phyloP scores from a whole-genome alignment of 2,888 invertebrate species.

The Saturnia japonica region DNA sequence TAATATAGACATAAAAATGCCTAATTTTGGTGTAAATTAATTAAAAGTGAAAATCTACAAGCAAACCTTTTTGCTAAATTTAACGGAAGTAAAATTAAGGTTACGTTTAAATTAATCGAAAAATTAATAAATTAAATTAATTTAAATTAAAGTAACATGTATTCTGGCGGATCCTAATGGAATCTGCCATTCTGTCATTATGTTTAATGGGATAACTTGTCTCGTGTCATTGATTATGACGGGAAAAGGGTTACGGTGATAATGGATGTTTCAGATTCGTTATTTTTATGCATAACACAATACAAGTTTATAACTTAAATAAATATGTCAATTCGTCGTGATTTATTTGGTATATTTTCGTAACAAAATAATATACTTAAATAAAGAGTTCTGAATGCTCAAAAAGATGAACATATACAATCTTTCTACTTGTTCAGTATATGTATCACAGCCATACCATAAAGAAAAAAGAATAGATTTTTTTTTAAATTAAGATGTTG shows the following conservation, averaged over 20 bases:
- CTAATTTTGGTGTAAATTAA: background rate
- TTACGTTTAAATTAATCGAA: background rate
- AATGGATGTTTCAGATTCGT: background rate
- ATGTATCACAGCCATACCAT: too few relatives aligned
- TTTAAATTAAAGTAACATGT: conserved; percentile 1
- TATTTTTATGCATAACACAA: background rate
- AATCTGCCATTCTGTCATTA: conserved; percentile 10
- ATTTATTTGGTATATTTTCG: background rate
- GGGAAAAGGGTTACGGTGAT: background rate
- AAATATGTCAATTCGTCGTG: background rate
- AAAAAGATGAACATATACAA: background rate
- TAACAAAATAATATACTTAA: background rate
- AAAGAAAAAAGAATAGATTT: too few relatives aligned
- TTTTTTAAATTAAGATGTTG: too few relatives aligned
- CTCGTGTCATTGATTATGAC: conserved; percentile 9
- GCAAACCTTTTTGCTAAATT: background rate
- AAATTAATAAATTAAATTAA: background rate
- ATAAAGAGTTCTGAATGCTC: background rate
- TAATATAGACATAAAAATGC: background rate
- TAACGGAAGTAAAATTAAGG: background rate
- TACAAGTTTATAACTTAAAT: background rate
- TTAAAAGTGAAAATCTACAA: background rate
- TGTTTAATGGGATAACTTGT: conserved; percentile 10
- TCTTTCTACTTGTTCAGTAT: too few relatives aligned
- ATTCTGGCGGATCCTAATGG: conserved; percentile 4